A percentile compares a stretch with the other conserved stretches of the same genome.
Conservation (phyloP, 2,888 invertebrate genomes). For the Scaptomyza parva region DNA sequence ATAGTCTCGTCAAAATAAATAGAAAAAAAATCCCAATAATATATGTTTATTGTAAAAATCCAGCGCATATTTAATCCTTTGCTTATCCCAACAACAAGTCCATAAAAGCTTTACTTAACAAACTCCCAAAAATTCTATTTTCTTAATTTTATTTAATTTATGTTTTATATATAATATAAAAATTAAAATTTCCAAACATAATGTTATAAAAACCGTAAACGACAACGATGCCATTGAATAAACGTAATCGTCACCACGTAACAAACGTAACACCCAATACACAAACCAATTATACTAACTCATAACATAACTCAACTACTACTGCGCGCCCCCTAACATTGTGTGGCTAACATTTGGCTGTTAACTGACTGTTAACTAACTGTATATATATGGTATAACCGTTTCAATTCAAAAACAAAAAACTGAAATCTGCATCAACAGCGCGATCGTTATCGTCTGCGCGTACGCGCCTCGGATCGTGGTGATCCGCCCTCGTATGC, state of each 20-base stretch:
- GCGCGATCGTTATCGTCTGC: slow-evolving; percentile 98
- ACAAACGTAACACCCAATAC: slow-evolving; percentile 58
- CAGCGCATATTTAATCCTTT: slow-evolving; percentile 18
- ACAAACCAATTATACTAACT: slow-evolving; percentile 59
- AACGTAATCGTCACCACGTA: slow-evolving; percentile 68
- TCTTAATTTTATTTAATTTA: slow-evolving; percentile 43
- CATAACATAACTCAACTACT: slow-evolving; percentile 25
- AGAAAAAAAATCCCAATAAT: slow-evolving; percentile 12
- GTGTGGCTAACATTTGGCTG: slow-evolving; percentile 48
- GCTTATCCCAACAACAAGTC: slow-evolving; percentile 33
- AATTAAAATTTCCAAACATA: slow-evolving; percentile 46
- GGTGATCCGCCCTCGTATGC: slow-evolving; percentile 96
- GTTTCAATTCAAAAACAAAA: slow-evolving; percentile 18
- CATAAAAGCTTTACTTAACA: slow-evolving; percentile 13
- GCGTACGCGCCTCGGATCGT: slow-evolving; percentile 98
- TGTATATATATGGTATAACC: too few relatives aligned
- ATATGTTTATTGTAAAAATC: slow-evolving; percentile 15
- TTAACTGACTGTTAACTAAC: slow-evolving; percentile 33
- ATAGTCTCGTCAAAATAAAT: slow-evolving; percentile 74
- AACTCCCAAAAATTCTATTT: slow-evolving; percentile 13
- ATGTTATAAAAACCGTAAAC: slow-evolving; percentile 37
- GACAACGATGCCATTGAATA: slow-evolving; percentile 71
- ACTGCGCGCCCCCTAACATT: slow-evolving; percentile 28
- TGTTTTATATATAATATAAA: slow-evolving; percentile 46
- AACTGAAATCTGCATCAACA: slow-evolving; percentile 84